Evolutionary conservation across 1,140 invertebrate species (phyloP).

Genomic region (Halotydeus destructor): DNA sequence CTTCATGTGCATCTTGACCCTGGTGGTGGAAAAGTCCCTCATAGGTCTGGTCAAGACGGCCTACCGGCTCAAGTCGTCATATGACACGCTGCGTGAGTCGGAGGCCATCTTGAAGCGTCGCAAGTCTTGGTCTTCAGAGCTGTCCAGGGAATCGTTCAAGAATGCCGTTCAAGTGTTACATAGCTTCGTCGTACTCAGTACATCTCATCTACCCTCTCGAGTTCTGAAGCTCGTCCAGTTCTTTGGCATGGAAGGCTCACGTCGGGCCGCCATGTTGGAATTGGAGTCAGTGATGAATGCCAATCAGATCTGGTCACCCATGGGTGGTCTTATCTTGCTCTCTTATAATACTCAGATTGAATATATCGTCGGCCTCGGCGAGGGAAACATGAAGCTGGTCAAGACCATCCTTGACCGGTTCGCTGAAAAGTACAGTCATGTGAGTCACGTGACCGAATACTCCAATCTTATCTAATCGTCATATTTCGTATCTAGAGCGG

Average conservation of each 20-base stretch:
- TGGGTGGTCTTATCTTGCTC: slow-evolving; percentile 59
- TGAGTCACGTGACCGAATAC: slow-evolving; percentile 27
- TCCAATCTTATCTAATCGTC: slow-evolving; percentile 7
- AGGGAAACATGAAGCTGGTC: slow-evolving; percentile 52
- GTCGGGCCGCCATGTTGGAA: slow-evolving; percentile 51
- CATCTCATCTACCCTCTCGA: slow-evolving; percentile 57
- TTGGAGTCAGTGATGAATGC: slow-evolving; percentile 42
- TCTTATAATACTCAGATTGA: slow-evolving; percentile 66
- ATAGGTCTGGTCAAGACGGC: too few relatives aligned
- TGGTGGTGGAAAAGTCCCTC: too few relatives aligned
- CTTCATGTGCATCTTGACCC: too few relatives aligned
- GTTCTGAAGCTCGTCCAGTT: slow-evolving; percentile 75
- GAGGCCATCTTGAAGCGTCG: too few relatives aligned
- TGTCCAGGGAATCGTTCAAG: too few relatives aligned
- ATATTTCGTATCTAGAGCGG: slow-evolving; percentile 38
- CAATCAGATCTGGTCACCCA: slow-evolving; percentile 52
- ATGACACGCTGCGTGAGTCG: too few relatives aligned
- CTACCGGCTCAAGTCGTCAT: too few relatives aligned
- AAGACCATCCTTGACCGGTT: slow-evolving; percentile 46
- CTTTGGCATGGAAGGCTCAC: slow-evolving; percentile 79
- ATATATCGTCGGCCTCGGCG: slow-evolving; percentile 50
- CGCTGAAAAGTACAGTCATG: slow-evolving; percentile 28
- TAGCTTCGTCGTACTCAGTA: too few relatives aligned
- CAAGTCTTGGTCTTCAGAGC: too few relatives aligned
- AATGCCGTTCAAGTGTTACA: too few relatives aligned